These are phyloP conservation scores for Drosophila equinoxialis DNA, from an alignment of 1,140 invertebrate genomes.

Conservation along the genomic window DNA sequence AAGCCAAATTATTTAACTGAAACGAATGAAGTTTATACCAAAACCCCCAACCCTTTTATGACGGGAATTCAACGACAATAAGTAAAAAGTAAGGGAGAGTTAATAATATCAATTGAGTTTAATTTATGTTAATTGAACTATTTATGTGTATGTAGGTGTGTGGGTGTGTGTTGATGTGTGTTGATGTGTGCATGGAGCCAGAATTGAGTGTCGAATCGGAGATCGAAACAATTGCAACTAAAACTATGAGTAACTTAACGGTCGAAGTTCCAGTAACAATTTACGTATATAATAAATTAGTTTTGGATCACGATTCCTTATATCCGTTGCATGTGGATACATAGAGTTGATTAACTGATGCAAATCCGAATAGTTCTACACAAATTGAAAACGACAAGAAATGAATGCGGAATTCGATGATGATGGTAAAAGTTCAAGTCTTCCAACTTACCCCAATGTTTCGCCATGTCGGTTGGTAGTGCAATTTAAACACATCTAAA, in stretches of 20 bases:
- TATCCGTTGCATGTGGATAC: slow-evolving; percentile 60
- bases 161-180: too few relatives aligned
- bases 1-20: slow-evolving; percentile 30
- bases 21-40: slow-evolving; percentile 22
- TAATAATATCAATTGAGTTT: slow-evolving; percentile 51
- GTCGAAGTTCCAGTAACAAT: slow-evolving; percentile 59
- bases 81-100: slow-evolving; percentile 12
- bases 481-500: slow-evolving; percentile 36
- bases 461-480: slow-evolving; percentile 62
- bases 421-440: too few relatives aligned
- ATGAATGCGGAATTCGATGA: neutral
- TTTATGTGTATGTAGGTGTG: slow-evolving; percentile 21
- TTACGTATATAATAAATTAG: slow-evolving; percentile 59
- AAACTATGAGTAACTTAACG: slow-evolving; percentile 65
- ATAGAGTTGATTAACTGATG: slow-evolving; percentile 73
- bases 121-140: slow-evolving; percentile 59
- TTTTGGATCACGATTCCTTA: slow-evolving; percentile 61
- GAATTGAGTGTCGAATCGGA: neutral
- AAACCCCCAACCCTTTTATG: neutral
- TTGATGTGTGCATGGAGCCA: neutral
- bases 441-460: slow-evolving; percentile 60
- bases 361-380: slow-evolving; percentile 60
- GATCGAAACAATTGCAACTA: neutral
- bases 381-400: neutral
- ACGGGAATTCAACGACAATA: neutral